A percentile compares a stretch with the other conserved stretches of the same genome.
These are phyloP conservation scores for Lepus timidus DNA, from an alignment of 2,113 vertebrate genomes.

Conservation along the genomic window DNA sequence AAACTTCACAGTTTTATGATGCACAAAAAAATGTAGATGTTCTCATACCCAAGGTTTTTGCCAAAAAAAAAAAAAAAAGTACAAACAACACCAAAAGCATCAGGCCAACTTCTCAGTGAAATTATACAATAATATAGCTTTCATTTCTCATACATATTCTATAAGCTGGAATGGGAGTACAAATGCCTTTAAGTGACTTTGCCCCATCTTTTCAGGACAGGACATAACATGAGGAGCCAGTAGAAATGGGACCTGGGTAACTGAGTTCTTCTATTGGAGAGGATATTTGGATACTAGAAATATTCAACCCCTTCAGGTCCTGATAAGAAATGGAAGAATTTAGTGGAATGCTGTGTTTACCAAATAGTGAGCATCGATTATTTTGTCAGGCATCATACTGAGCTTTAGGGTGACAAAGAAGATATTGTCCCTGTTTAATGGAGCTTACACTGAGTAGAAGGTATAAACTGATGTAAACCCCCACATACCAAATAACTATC, in stretches of 20 bases:
- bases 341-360: not conserved
- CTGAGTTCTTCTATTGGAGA: not conserved
- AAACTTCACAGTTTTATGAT: not conserved
- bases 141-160: not conserved
- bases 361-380: not conserved
- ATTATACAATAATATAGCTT: not conserved
- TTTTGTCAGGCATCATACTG: not conserved
- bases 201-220: not conserved
- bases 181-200: not conserved
- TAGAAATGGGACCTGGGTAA: not conserved
- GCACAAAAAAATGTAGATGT: not conserved
- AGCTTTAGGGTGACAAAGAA: not conserved
- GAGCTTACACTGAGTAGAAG: not conserved
- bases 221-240: not conserved
- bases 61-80: not conserved
- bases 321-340: not conserved
- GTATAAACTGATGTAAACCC: not conserved
- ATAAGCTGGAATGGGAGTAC: not conserved
- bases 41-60: not conserved
- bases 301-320: not conserved
- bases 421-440: not conserved
- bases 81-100: not conserved
- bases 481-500: not conserved
- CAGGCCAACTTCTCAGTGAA: not conserved
- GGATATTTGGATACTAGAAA: not conserved